Evolutionary conservation across 1,140 invertebrate species (phyloP), one percentile per base, ranked within the genome.

Genomic region (Drosophila bipectinata): DNA sequence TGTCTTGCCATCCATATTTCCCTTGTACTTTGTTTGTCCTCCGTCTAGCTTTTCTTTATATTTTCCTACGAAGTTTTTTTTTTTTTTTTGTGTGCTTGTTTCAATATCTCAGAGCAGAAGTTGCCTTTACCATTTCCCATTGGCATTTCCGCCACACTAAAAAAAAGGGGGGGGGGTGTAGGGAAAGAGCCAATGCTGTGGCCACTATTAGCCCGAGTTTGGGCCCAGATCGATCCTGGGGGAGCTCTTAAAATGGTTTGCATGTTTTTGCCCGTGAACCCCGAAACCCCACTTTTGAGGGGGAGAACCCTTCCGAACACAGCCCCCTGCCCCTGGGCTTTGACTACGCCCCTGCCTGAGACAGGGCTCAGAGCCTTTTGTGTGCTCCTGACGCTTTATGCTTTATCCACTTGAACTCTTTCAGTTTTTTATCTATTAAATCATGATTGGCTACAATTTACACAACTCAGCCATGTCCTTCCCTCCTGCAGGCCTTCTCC

Each of bases 401-500:
- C 83, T 63, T 87, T 88, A 88, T 87, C 82, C 83, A 87, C 82
- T 87, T 87, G 82, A 87, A 85, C 81, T 85, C 81, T 87, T 80
- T 80, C 81, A 72, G 72, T 79, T 84, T 79, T 87, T 79, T 88
- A 87, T 87, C 82, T 87, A 87, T 87, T 87, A 87, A 87, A 87
- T 87, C 82, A 87, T 87, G 82, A 87, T 87, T 87, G 83, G 83
- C 82, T 82, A 87, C 81, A 87, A 85, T 83, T 88, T 79, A 82
- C 79, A 87, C 79, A 87, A 87, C 71, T 87, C 79, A 75, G 67
- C 63, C 53, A 26, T 59, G 58, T 53, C 49, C 52, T 66, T 60
- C 4, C 2, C 10, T 37, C 32, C 32, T 10, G 32, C 32, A 34
- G 32, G 32, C 8, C 10, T 4, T 4, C 10, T 37, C 10, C 10